phyloP scores from a whole-genome alignment of 2,113 vertebrate genomes.

The Megalops atlanticus region DNA sequence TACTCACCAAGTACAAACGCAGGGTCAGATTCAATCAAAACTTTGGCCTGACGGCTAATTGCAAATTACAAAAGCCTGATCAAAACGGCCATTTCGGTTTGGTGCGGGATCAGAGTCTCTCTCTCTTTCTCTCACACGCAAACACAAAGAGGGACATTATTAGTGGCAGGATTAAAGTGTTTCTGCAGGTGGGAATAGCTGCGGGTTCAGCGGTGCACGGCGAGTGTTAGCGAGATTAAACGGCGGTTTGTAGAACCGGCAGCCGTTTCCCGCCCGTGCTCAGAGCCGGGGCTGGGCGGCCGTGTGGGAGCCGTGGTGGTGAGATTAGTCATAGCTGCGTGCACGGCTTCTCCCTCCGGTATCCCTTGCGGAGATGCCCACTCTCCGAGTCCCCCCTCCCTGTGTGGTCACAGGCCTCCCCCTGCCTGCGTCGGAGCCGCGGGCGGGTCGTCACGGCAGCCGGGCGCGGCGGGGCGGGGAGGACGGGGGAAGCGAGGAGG shows the following conservation, averaged over 20 bases:
- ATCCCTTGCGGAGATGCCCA: not conserved
- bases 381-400: no score
- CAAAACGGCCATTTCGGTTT: constrained; percentile 1
- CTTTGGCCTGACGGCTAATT: not conserved
- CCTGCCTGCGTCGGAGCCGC: no score
- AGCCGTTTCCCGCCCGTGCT: not conserved
- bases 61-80: constrained; percentile 12
- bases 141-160: not conserved
- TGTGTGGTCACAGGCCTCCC: no score
- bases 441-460: not conserved
- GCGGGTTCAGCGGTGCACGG: not conserved
- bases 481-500: not conserved
- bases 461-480: not conserved
- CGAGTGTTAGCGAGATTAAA: not conserved
- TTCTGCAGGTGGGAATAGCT: not conserved
- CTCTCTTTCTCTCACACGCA: not conserved
- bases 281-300: not conserved
- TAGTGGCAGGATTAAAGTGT: not conserved
- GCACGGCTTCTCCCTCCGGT: not conserved
- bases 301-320: not conserved
- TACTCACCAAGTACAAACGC: not conserved
- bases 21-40: constrained; percentile 11
- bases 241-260: not conserved
- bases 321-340: not conserved
- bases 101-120: not conserved